Evolutionary conservation across 2,888 invertebrate species (phyloP), one percentile per base, ranked within the genome.

Genomic region (Belgica antarctica): DNA sequence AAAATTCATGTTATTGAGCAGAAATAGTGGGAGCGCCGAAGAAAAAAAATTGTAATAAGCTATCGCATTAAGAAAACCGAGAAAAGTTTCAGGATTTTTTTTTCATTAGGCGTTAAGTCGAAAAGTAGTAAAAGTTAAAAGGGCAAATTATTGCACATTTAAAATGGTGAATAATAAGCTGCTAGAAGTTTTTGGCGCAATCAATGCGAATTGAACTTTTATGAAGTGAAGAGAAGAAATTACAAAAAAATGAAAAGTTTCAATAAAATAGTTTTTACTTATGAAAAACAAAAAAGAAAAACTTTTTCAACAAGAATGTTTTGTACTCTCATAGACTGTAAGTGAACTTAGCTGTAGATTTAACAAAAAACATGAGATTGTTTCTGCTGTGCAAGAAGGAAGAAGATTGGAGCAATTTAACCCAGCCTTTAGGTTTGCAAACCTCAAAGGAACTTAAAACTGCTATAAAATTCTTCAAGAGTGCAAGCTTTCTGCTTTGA

Each of bases 191-290:
- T 52, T 52, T 52, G 17, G 4, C 22, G 52, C 52, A 22, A 17
- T 17, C 41, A 34, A 62, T 15, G 62, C 28, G 34, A 62, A 62
- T n/a, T 19, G 31, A 62, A 31, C 31, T 66, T 66, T 47, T 66
- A 34, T 66, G 65, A 47, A 66, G n/a, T n/a, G n/a, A n/a, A 22
- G 25, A 46, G 47, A 46, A 36, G 25, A 41, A 46, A 65, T 36
- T 1, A 27, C 41, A 62, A 62, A 31, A 27, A 62, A 27, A n/a
- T 47, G 10, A 47, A 12, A 62, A 62, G 34, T 31, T 66, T 66
- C 65, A 66, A 66, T 66, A 66, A n/a, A 66, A 66, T 47, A 66
- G 47, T 63, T 63, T 63, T 36, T 52, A 52, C 19, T 19, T 52
- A 52, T 52, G 52, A 22, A 52, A 52, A 52, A 41, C 41, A 15